Percentiles rank a stretch among this genome's conserved stretches.
Conservation (phyloP, 2,797 vertebrate species). For the Chelidonichthys spinosus region DNA sequence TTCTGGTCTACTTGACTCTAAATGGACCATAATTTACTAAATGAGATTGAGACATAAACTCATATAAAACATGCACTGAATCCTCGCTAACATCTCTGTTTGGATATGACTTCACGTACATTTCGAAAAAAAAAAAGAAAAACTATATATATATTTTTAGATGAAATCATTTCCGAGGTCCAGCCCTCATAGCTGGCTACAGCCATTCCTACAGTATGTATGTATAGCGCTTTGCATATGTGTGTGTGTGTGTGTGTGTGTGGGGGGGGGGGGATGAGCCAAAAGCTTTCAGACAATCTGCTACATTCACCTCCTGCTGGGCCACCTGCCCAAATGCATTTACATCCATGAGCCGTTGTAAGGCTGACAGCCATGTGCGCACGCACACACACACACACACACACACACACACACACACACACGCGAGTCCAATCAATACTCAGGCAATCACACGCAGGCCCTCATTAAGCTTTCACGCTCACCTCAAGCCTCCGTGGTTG, state of each 20-base stretch:
- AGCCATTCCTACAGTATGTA: too few species aligned
- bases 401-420: conserved; percentile 2
- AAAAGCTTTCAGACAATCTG: conserved; percentile 66
- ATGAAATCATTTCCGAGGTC: too few species aligned
- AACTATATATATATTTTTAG: too few species aligned
- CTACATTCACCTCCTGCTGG: conserved; percentile 57
- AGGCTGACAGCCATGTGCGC: conserved; percentile 26
- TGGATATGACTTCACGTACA: too few species aligned
- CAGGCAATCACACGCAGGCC: conserved; percentile 24
- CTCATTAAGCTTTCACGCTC: conserved; percentile 58
- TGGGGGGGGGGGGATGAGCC: conserved; percentile 12
- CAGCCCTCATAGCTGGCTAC: too few species aligned
- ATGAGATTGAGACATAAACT: too few species aligned
- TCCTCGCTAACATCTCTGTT: too few species aligned
- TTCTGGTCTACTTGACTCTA: too few species aligned
- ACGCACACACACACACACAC: conserved; percentile 12
- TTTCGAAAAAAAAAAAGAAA: too few species aligned
- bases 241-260: conserved; percentile 8
- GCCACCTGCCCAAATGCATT: conserved; percentile 64
- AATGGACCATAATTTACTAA: too few species aligned
- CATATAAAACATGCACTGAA: too few species aligned
- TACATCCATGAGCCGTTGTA: conserved; percentile 51
- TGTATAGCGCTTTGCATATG: neutral
- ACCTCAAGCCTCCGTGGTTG: conserved; percentile 56
- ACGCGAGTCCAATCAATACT: conserved; percentile 10